Conservation (phyloP, 1,140 invertebrate genomes). For the Drosophila seguyi region DNA sequence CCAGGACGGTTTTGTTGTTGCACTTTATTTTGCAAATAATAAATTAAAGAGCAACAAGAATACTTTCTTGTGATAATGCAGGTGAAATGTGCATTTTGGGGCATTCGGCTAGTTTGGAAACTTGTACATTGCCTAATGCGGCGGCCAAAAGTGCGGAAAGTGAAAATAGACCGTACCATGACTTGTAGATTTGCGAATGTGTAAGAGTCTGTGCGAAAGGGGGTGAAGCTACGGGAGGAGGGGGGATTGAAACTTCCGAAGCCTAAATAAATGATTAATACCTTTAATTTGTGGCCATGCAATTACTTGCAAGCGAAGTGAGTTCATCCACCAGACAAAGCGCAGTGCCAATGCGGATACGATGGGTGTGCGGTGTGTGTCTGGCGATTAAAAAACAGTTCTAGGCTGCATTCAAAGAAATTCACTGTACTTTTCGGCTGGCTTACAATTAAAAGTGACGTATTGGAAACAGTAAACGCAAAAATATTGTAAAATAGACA, state of each 20-base stretch:
- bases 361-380: neutral
- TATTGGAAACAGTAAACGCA: neutral
- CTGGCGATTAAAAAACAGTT: neutral
- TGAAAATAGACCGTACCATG: conserved; percentile 67
- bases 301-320: conserved; percentile 2
- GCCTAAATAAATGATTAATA: conserved; percentile 16
- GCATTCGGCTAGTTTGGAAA: neutral
- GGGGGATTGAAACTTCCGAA: neutral
- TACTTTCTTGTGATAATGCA: neutral
- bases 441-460: neutral
- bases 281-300: neutral
- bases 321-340: neutral
- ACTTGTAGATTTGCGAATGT: conserved; percentile 72
- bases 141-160: conserved; percentile 2
- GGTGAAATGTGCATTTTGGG: neutral
- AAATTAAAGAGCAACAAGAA: conserved; percentile 3
- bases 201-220: conserved; percentile 19
- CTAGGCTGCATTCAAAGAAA: conserved; percentile 16
- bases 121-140: neutral
- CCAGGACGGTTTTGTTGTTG: conserved; percentile 20
- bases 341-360: neutral
- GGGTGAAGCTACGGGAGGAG: neutral
- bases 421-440: neutral
- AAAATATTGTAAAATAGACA: too few species aligned
- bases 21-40: conserved; percentile 17